Conservation (phyloP, 1,140 invertebrate species). For the Apolygus lucorum region DNA sequence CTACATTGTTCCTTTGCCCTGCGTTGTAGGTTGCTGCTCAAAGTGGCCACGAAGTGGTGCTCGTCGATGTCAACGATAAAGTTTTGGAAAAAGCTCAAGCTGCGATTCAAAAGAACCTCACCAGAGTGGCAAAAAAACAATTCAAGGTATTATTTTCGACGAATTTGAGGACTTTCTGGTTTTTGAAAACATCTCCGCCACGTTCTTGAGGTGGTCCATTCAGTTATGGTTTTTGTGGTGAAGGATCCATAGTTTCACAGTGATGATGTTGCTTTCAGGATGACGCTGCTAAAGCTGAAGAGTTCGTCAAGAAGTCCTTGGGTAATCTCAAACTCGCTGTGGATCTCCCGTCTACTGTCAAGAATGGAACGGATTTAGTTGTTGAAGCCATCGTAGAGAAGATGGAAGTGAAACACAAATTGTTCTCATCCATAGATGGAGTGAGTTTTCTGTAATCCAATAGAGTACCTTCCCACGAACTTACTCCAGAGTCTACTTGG, state of each 20-base stretch:
- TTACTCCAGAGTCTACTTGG: no score
- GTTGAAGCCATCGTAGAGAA: conserved; percentile 85
- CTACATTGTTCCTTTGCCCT: background rate
- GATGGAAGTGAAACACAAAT: conserved; percentile 64
- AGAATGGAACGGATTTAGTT: conserved; percentile 59
- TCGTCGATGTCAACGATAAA: conserved; percentile 63
- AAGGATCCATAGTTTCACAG: no score
- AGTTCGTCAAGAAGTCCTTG: conserved; percentile 56
- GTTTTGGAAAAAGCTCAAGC: conserved; percentile 58
- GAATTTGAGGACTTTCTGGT: no score
- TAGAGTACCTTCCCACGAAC: no score
- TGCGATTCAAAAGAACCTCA: conserved; percentile 58
- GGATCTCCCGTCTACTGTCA: conserved; percentile 50
- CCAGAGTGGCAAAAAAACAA: conserved; percentile 68
- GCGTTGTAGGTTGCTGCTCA: conserved; percentile 61
- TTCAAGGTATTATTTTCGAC: conserved; percentile 56
- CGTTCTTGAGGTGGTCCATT: no score
- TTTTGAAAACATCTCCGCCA: no score
- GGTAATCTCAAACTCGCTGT: conserved; percentile 49
- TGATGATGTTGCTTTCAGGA: no score
- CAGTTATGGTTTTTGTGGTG: no score
- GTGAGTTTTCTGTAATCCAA: conserved; percentile 39
- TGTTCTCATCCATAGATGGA: conserved; percentile 57
- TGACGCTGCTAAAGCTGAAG: conserved; percentile 50
- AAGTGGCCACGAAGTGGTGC: conserved; percentile 61